These are phyloP conservation scores for Amphibalanus amphitrite DNA, from an alignment of 1,140 invertebrate genomes.

Conservation along the genomic window DNA sequence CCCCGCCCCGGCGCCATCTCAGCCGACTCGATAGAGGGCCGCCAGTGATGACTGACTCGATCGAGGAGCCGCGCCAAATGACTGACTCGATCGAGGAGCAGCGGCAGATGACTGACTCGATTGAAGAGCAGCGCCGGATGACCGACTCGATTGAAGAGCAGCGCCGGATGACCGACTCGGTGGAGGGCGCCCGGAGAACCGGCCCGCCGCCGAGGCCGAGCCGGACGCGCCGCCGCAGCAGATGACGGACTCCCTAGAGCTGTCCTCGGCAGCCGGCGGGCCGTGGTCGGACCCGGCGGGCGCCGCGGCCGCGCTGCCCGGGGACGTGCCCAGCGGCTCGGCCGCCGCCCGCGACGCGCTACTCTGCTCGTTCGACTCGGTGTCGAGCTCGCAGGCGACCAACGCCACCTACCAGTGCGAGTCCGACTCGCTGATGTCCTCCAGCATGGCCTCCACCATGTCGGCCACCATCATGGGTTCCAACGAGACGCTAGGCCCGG, in stretches of 20 bases:
- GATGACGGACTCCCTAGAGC: too few species aligned
- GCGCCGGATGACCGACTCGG: too few species aligned
- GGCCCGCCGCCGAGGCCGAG: too few species aligned
- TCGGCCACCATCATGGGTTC: constrained; percentile 34
- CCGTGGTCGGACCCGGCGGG: not conserved
- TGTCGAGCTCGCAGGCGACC: constrained; percentile 49
- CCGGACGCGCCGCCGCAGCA: too few species aligned
- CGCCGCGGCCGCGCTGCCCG: too few species aligned
- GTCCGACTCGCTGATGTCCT: constrained; percentile 58
- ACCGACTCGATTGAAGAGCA: too few species aligned
- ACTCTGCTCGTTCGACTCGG: not conserved
- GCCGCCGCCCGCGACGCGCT: not conserved
- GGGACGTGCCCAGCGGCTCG: not conserved
- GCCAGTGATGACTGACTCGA: constrained; percentile 3
- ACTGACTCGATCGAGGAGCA: not conserved
- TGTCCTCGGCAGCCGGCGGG: not conserved
- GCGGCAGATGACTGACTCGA: not conserved
- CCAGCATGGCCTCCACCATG: constrained; percentile 30
- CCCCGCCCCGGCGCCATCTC: constrained; percentile 21
- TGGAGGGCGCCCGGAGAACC: too few species aligned
- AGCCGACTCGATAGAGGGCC: constrained; percentile 24
- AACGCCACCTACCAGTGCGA: constrained; percentile 66
- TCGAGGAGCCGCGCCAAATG: not conserved
- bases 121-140: not conserved
- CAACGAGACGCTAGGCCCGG: constrained; percentile 35